Conservation (phyloP, 2,888 invertebrate genomes). For the Tillus elongatus region DNA sequence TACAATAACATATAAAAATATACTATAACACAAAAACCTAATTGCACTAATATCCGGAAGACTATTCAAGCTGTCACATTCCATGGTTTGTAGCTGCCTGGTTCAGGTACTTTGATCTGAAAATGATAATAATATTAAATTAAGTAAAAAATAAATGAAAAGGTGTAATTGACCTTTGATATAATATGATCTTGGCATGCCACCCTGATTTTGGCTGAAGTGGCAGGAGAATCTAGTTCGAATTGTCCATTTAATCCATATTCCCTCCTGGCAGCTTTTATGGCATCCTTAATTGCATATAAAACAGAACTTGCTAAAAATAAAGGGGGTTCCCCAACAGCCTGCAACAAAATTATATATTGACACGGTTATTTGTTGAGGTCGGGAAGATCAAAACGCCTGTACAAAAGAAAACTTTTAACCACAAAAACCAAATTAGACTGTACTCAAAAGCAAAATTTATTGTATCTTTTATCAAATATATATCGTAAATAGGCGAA, state of each 20-base stretch:
- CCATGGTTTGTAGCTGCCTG: slow-evolving; percentile 54
- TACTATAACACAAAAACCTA: too few species aligned
- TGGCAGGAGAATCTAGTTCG: slow-evolving; percentile 73
- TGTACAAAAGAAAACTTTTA: too few species aligned
- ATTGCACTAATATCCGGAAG: too few species aligned
- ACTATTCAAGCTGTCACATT: slow-evolving; percentile 49
- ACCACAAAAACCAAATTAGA: too few species aligned
- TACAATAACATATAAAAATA: too few species aligned
- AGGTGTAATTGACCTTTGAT: slow-evolving; percentile 51
- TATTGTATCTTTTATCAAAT: too few species aligned
- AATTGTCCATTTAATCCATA: slow-evolving; percentile 54
- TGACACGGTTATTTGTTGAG: slow-evolving; percentile 4
- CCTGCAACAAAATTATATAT: slow-evolving; percentile 50
- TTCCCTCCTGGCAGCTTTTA: slow-evolving; percentile 67
- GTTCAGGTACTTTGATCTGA: slow-evolving; percentile 50
- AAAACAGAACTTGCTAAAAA: slow-evolving; percentile 81
- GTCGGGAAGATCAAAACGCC: too few species aligned
- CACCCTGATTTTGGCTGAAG: slow-evolving; percentile 80
- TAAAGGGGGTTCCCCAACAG: slow-evolving; percentile 91
- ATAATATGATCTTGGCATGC: slow-evolving; percentile 80
- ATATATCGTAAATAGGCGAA: too few species aligned
- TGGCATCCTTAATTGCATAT: slow-evolving; percentile 85
- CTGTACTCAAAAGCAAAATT: too few species aligned
- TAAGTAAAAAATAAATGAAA: slow-evolving; percentile 6
- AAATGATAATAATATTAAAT: slow-evolving; percentile 28